Percentiles rank a stretch among this genome's conserved stretches.
Conservation (phyloP, 2,113 vertebrate genomes). For the Accipiter virgatus region DNA sequence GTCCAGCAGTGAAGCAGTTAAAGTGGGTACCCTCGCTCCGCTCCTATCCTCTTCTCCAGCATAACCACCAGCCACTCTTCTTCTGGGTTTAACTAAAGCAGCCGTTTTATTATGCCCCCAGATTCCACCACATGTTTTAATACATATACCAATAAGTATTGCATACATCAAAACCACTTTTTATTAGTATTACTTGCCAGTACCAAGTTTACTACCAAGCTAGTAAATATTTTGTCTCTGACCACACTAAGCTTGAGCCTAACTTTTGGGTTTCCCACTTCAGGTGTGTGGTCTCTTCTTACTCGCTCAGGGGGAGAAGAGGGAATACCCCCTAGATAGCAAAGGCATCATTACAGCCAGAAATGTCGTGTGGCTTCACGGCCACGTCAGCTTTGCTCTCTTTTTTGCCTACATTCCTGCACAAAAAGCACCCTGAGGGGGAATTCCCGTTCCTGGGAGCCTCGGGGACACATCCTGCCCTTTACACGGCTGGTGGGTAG, state of each 20-base stretch:
- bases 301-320: fast-evolving
- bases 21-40: fast-evolving
- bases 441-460: fast-evolving
- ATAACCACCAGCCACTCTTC: neutral
- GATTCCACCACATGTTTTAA: slow-evolving; percentile 15
- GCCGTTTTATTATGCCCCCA: neutral
- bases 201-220: neutral
- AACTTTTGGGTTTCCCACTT: neutral
- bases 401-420: neutral
- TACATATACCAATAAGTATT: neutral
- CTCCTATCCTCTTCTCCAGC: neutral
- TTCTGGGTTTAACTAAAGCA: neutral
- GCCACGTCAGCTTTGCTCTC: neutral
- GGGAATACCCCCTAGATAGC: neutral
- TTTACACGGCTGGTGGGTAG: neutral
- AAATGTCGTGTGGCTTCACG: neutral
- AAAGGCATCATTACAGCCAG: neutral
- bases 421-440: neutral
- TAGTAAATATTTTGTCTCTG: slow-evolving; percentile 43
- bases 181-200: slow-evolving; percentile 4
- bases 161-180: slow-evolving; percentile 10
- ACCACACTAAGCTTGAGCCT: neutral
- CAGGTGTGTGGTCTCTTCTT: slow-evolving; percentile 24
- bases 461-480: neutral
- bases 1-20: neutral